Conservation (phyloP, 2,888 invertebrate species). For the Apodemia mormo region DNA sequence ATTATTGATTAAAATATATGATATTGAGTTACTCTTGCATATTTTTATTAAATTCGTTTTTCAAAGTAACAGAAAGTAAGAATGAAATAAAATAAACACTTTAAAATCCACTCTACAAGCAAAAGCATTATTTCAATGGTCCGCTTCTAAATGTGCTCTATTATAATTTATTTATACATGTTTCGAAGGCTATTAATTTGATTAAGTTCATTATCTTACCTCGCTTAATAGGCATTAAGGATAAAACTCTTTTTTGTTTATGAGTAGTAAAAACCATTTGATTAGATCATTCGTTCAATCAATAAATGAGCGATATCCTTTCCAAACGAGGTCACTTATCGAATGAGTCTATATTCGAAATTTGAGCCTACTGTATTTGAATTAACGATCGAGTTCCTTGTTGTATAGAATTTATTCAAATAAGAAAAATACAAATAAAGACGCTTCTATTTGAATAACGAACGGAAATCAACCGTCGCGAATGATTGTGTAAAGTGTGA, state of each 20-base stretch:
- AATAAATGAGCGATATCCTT: constrained; percentile 78
- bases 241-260: constrained; percentile 10
- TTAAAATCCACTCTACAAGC: neutral
- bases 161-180: constrained; percentile 3
- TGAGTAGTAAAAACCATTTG: constrained; percentile 42
- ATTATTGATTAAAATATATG: too few relatives aligned
- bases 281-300: constrained; percentile 66
- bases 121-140: neutral
- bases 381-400: constrained; percentile 70
- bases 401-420: constrained; percentile 42
- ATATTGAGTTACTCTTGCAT: too few relatives aligned
- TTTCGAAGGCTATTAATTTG: constrained; percentile 5
- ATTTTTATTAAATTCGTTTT: too few relatives aligned
- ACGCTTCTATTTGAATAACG: constrained; percentile 74
- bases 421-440: constrained; percentile 60
- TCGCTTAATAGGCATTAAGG: constrained; percentile 16
- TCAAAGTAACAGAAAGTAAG: neutral
- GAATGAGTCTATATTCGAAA: constrained; percentile 79
- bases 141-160: neutral
- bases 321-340: constrained; percentile 78
- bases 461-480: constrained; percentile 80
- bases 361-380: constrained; percentile 69
- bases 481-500: constrained; percentile 77
- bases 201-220: constrained; percentile 15
- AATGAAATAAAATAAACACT: neutral